Conservation (phyloP, 2,113 vertebrate species). For the Chloropsis cyanopogon region DNA sequence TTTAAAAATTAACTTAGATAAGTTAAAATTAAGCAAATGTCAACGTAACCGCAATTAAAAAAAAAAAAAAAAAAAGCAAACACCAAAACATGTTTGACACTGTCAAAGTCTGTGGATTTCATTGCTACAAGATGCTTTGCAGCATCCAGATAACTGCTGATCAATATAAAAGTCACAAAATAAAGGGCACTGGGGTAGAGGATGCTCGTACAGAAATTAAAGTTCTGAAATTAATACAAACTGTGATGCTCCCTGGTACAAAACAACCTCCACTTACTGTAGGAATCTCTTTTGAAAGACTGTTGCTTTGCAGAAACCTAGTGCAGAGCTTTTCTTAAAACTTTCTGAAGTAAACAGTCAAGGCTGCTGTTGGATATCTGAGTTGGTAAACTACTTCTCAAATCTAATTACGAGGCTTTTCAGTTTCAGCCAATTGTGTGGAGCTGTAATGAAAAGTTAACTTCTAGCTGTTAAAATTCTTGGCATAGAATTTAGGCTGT, state of each 20-base stretch:
- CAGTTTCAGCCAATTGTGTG: background rate
- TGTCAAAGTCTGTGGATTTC: background rate
- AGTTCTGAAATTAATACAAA: background rate
- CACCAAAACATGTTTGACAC: background rate
- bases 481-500: background rate
- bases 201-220: background rate
- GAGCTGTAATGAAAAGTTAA: background rate
- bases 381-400: background rate
- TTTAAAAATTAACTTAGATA: background rate
- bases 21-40: background rate
- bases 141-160: background rate
- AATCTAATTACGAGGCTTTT: background rate
- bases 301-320: background rate
- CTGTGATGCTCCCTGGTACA: background rate
- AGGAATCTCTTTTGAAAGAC: background rate
- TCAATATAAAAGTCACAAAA: background rate
- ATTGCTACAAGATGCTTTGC: background rate
- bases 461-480: background rate
- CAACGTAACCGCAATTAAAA: background rate
- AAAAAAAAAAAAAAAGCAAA: background rate
- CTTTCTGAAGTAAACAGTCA: background rate
- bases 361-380: accelerated
- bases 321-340: background rate
- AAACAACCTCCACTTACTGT: background rate
- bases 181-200: background rate